phyloP scores from a whole-genome alignment of 2,113 vertebrate genomes.

The Pantherophis guttatus region DNA sequence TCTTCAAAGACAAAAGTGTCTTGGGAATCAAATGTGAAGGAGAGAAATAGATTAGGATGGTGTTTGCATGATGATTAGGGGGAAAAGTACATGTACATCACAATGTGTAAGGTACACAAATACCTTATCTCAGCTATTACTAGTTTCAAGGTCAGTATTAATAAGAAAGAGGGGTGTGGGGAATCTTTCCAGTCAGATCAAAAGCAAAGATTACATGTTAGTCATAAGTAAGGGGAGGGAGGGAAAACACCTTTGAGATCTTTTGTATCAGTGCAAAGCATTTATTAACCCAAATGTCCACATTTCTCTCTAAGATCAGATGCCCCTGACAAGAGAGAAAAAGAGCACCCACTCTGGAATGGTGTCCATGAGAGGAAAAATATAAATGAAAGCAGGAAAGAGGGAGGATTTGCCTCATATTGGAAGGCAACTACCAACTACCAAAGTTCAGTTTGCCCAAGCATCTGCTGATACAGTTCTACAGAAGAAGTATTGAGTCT shows the following conservation, averaged over 20 bases:
- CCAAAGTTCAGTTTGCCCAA: too few relatives aligned
- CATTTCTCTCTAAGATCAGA: neutral
- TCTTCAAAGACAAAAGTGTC: slow-evolving; percentile 49
- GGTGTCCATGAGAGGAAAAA: neutral
- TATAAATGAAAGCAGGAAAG: neutral
- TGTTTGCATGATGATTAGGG: slow-evolving; percentile 56
- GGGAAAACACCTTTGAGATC: neutral
- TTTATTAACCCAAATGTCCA: neutral
- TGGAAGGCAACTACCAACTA: neutral
- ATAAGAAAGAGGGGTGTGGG: slow-evolving; percentile 19
- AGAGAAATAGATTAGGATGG: slow-evolving; percentile 56
- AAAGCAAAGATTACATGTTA: neutral
- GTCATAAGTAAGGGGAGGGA: neutral
- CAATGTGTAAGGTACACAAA: too few relatives aligned
- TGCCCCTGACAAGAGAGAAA: neutral
- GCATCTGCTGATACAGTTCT: too few relatives aligned
- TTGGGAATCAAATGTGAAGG: slow-evolving; percentile 52
- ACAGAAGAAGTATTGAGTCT: too few relatives aligned
- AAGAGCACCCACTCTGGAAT: neutral
- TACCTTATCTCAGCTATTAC: slow-evolving; percentile 48
- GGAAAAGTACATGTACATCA: slow-evolving; percentile 52
- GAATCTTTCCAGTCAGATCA: slow-evolving; percentile 7
- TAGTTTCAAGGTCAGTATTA: slow-evolving; percentile 44
- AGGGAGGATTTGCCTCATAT: neutral
- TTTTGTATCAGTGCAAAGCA: neutral